These are phyloP conservation scores for Perithous albicinctus DNA, from an alignment of 2,888 invertebrate genomes.

Conservation along the genomic window DNA sequence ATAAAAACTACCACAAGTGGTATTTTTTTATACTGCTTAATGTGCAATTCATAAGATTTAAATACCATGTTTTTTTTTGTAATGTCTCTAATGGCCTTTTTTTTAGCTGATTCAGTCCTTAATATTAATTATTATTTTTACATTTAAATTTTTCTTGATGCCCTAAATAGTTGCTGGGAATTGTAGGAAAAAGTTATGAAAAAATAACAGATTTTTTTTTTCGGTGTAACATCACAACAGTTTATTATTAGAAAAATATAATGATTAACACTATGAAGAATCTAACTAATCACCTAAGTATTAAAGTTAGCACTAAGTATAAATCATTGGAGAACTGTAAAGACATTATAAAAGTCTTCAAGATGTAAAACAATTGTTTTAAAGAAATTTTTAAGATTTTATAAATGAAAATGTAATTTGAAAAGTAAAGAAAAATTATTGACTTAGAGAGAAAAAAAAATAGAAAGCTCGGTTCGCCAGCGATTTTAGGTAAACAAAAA, in stretches of 20 bases:
- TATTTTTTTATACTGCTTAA: too few relatives aligned
- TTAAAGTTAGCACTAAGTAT: too few relatives aligned
- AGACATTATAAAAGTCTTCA: neutral
- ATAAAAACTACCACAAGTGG: too few relatives aligned
- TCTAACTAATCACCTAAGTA: too few relatives aligned
- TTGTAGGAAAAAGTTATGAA: neutral
- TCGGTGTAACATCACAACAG: neutral
- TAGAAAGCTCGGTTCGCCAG: too few relatives aligned
- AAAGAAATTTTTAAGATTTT: neutral
- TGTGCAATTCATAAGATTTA: too few relatives aligned
- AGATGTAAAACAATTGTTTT: neutral
- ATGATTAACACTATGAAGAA: too few relatives aligned
- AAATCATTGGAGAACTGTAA: neutral
- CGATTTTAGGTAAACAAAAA: neutral
- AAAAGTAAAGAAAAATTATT: neutral
- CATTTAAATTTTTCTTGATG: too few relatives aligned
- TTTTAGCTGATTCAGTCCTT: too few relatives aligned
- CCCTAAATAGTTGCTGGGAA: neutral
- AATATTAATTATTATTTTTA: too few relatives aligned
- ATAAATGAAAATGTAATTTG: neutral
- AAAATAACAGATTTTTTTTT: neutral
- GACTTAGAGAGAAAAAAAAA: neutral
- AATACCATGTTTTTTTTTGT: too few relatives aligned
- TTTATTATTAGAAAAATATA: conserved; percentile 11
- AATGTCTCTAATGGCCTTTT: too few relatives aligned